Evolutionary conservation across 2,888 invertebrate genomes (phyloP), one percentile per base, ranked within the genome.

Genomic region (Trichopoda pennipes): DNA sequence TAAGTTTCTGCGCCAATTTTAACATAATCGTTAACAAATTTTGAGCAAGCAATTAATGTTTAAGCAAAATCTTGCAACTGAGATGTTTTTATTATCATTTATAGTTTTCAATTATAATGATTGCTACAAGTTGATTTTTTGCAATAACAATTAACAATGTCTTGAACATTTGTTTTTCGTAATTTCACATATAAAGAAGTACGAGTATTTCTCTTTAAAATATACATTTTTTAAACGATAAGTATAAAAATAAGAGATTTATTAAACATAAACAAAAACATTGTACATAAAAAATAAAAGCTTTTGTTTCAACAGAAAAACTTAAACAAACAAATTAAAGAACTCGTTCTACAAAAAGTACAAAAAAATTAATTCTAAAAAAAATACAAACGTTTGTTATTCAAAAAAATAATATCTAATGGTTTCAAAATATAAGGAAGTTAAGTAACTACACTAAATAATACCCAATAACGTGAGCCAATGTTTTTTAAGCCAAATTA

Each of bases 401-500:
- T 21, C 1, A 8, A 23, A 8, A 23, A 16, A 23, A 23, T 23
- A 23, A 23, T 23, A 53, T 16, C 19, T 23, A 44, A 75, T 61
- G 23, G 55, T 63, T 75, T 47, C 21, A 74, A 72, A 56, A 60
- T 63, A 64, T 74, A 38, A 38, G 63, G 42, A 47, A 51, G 42
- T 32, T 23, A 12, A 14, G 28, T 38, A 51, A 17, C 38, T 28
- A 75, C n/a, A 61, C 38, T 55, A 32, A 55, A 28, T 56, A 60
- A 55, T 68, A 64, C 32, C 17, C 7, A 63, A 44, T 23, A 32
- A 56, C 47, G 12, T 63, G 21, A n/a, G 28, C n/a, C n/a, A n/a
- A 28, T 2, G 2, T 58, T 64, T 51, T 21, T 83, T 84, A 86
- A 32, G 75, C 83, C 63, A 85, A 78, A 2, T 63, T 61, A 64